These are phyloP conservation scores for Zaprionus obscuricornis DNA, from an alignment of 2,888 invertebrate species.

Conservation along the genomic window DNA sequence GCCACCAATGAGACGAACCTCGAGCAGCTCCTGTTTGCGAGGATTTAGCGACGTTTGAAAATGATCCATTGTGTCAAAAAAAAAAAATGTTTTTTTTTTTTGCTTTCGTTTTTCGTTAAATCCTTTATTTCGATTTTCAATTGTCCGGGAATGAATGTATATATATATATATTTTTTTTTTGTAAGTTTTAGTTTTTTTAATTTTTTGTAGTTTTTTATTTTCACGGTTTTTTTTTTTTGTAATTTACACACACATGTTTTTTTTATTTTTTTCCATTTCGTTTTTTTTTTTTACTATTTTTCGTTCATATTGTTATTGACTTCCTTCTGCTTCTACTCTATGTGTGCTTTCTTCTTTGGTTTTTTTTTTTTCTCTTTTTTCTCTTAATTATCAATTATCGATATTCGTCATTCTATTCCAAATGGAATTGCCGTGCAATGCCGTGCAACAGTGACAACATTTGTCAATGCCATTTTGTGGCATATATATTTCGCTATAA, in stretches of 20 bases:
- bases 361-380: neutral
- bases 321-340: neutral
- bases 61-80: conserved; percentile 89
- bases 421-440: conserved; percentile 15
- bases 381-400: conserved; percentile 20
- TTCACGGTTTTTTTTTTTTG: no score
- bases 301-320: neutral
- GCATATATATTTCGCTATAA: no score
- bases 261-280: neutral
- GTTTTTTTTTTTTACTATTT: neutral
- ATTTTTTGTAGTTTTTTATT: no score
- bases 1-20: conserved; percentile 98
- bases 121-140: neutral
- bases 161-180: no score
- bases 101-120: neutral
- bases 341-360: neutral
- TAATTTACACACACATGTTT: no score
- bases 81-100: neutral
- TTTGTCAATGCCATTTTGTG: conserved; percentile 38
- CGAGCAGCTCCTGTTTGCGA: conserved; percentile 99
- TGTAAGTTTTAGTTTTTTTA: no score
- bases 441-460: conserved; percentile 19
- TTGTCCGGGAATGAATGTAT: no score
- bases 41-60: conserved; percentile 98
- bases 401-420: conserved; percentile 11